Evolutionary conservation across 2,113 vertebrate species (phyloP).

Genomic region (Trogon melanurus): DNA sequence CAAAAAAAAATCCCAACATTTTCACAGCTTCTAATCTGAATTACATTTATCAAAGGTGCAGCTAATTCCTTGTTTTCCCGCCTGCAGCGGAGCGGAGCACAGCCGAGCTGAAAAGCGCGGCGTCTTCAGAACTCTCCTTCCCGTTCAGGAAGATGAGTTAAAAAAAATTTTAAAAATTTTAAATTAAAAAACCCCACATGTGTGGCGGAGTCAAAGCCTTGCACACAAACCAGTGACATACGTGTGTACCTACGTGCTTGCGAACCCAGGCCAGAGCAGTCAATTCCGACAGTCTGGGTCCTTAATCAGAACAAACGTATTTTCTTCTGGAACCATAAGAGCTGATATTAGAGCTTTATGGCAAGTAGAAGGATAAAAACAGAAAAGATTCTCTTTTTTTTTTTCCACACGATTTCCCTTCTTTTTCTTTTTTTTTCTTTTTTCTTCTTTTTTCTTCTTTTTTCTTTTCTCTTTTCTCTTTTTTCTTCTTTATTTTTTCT

Average conservation of each 20-base stretch:
- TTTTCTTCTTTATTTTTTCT: not conserved
- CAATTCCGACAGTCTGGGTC: fast-evolving
- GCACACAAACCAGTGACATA: not conserved
- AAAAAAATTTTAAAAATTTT: not conserved
- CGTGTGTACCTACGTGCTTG: fast-evolving
- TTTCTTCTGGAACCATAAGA: not conserved
- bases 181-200: fast-evolving
- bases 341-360: not conserved
- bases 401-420: not conserved
- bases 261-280: not conserved
- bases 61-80: not conserved
- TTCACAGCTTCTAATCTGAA: not conserved
- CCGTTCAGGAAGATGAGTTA: not conserved
- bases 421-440: not conserved
- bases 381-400: not conserved
- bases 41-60: not conserved
- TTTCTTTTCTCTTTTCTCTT: no score
- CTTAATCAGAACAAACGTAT: not conserved
- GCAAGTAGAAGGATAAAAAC: not conserved
- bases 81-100: not conserved
- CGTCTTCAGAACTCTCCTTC: not conserved
- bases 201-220: not conserved
- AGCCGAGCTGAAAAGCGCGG: not conserved
- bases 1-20: not conserved
- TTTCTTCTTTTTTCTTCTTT: not conserved